These are phyloP conservation scores for Himalopsyche anomala DNA, from an alignment of 2,888 invertebrate species.

Conservation along the genomic window DNA sequence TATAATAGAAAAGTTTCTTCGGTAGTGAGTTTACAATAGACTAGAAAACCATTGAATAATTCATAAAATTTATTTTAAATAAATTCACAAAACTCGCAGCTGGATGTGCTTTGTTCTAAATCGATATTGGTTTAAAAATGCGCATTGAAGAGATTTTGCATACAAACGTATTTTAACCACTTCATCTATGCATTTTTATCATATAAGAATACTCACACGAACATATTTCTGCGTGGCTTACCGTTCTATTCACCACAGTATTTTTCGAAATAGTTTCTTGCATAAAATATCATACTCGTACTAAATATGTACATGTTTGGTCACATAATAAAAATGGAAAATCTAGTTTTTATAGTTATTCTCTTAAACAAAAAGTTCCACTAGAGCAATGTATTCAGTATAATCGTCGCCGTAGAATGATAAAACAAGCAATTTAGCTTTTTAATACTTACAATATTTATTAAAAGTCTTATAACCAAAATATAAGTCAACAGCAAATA, in stretches of 20 bases:
- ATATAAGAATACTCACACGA: not conserved
- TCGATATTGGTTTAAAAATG: slow-evolving; percentile 19
- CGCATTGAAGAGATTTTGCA: slow-evolving; percentile 18
- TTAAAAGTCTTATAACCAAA: too few species aligned
- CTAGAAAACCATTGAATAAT: too few species aligned
- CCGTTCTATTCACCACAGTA: not conserved
- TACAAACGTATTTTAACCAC: slow-evolving; percentile 14
- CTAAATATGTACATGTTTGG: not conserved
- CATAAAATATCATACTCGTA: not conserved
- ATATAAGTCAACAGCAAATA: too few species aligned
- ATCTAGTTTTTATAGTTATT: not conserved
- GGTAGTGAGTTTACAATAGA: too few species aligned
- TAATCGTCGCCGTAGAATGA: not conserved
- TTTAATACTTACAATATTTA: too few species aligned
- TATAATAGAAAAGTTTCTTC: too few species aligned
- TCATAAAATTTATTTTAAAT: not conserved
- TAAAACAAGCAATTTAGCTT: too few species aligned
- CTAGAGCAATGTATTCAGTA: not conserved
- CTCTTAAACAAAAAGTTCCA: not conserved
- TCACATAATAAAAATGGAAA: slow-evolving; percentile 28
- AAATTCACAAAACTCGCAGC: not conserved
- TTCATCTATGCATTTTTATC: not conserved
- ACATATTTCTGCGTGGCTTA: not conserved
- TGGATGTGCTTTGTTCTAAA: not conserved
- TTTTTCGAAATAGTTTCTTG: not conserved